These are phyloP conservation scores for Lithobius niger DNA, from an alignment of 1,140 invertebrate species.

Conservation along the genomic window DNA sequence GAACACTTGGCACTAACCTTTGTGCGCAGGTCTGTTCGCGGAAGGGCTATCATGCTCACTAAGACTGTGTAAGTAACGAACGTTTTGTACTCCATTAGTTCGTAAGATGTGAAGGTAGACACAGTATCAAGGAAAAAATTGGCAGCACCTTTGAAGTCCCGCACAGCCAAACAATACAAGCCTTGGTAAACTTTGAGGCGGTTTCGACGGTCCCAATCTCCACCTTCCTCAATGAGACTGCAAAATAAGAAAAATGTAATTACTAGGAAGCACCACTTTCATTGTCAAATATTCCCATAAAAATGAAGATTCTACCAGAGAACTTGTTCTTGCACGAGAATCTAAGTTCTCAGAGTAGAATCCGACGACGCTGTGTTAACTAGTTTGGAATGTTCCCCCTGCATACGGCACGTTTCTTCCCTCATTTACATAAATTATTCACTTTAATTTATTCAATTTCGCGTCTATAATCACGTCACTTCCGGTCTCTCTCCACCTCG, in stretches of 20 bases:
- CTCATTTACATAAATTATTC: too few relatives aligned
- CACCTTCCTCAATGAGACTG: slow-evolving; percentile 88
- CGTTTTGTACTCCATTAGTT: slow-evolving; percentile 89
- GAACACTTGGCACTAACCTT: slow-evolving; percentile 42
- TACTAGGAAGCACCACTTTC: too few relatives aligned
- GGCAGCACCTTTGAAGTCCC: slow-evolving; percentile 92
- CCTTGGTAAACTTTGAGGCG: slow-evolving; percentile 81
- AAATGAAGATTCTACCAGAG: too few relatives aligned
- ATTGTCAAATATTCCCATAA: too few relatives aligned
- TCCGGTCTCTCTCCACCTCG: too few relatives aligned
- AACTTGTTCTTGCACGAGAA: too few relatives aligned
- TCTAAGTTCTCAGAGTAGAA: too few relatives aligned
- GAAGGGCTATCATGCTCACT: slow-evolving; percentile 68
- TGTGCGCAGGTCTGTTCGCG: slow-evolving; percentile 64
- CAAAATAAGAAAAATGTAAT: slow-evolving; percentile 20
- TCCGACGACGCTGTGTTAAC: too few relatives aligned
- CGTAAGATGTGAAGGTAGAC: slow-evolving; percentile 98
- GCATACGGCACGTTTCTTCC: too few relatives aligned
- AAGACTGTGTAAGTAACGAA: slow-evolving; percentile 86
- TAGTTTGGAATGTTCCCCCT: too few relatives aligned
- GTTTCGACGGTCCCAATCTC: slow-evolving; percentile 97
- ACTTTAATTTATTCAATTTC: too few relatives aligned
- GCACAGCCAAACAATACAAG: slow-evolving; percentile 85
- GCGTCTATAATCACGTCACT: too few relatives aligned
- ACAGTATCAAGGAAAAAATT: slow-evolving; percentile 94